Percentiles rank a stretch among this genome's conserved stretches.
Conservation (phyloP, 2,888 invertebrate species). For the Hyalella azteca region DNA sequence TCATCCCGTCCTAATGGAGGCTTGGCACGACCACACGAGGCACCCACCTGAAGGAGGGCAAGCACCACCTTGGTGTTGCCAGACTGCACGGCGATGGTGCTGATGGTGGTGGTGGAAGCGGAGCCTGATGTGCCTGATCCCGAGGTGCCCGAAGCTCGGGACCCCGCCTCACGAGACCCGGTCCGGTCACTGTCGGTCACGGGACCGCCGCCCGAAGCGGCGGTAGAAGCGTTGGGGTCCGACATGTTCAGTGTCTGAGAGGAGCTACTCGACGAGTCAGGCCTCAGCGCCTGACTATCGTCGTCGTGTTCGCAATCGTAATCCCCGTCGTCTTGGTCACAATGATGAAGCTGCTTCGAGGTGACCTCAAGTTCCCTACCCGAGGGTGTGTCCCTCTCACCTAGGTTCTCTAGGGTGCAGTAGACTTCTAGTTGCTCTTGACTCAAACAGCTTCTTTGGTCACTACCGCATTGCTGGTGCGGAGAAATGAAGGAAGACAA, state of each 20-base stretch:
- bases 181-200: slow-evolving; percentile 40
- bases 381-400: background rate
- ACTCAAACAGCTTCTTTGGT: background rate
- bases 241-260: slow-evolving; percentile 29
- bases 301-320: background rate
- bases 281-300: background rate
- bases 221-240: slow-evolving; percentile 36
- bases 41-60: slow-evolving; percentile 82
- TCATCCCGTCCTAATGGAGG: no score
- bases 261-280: slow-evolving; percentile 39
- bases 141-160: slow-evolving; percentile 49
- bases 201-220: slow-evolving; percentile 37
- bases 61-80: slow-evolving; percentile 85
- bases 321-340: background rate
- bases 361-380: background rate
- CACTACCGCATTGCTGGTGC: slow-evolving; percentile 22
- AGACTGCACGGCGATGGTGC: slow-evolving; percentile 88
- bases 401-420: no score
- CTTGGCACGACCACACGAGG: background rate
- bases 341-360: background rate
- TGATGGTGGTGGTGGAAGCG: slow-evolving; percentile 75
- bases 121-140: slow-evolving; percentile 39
- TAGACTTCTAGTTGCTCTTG: no score
- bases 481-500: background rate
- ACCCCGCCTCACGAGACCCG: slow-evolving; percentile 46